These are phyloP conservation scores for Sprattus sprattus DNA, from an alignment of 2,113 vertebrate genomes.

Conservation along the genomic window DNA sequence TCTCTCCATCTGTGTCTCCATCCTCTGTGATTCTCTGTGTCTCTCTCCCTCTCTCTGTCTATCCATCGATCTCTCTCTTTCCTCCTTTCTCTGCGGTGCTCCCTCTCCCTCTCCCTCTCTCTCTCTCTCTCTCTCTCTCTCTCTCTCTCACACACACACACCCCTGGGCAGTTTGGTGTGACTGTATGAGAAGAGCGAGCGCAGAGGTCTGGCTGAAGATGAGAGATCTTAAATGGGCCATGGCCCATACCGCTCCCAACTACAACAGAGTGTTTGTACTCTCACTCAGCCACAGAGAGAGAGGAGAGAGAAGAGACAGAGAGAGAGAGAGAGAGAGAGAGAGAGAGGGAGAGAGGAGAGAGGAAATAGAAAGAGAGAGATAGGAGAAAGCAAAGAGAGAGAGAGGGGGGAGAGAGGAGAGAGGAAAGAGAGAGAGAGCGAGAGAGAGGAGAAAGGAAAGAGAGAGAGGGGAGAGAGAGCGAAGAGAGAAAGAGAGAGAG, in stretches of 20 bases:
- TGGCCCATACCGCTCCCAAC: conserved; percentile 24
- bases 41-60: conserved; percentile 16
- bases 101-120: not conserved
- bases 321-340: not conserved
- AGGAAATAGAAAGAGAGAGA: not conserved
- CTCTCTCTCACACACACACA: not conserved
- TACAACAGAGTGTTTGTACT: conserved; percentile 36
- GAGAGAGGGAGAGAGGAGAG: no score
- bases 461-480: not conserved
- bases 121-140: no score
- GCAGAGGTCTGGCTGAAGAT: conserved; percentile 29
- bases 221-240: conserved; percentile 14
- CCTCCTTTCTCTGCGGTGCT: no score
- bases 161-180: conserved; percentile 30
- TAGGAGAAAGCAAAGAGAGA: not conserved
- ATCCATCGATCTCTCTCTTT: no score
- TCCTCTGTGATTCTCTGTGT: not conserved
- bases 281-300: conserved; percentile 20
- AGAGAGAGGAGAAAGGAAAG: no score
- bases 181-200: conserved; percentile 24
- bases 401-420: no score
- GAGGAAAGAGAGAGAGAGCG: not conserved
- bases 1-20: no score
- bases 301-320: not conserved
- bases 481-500: not conserved